Evolutionary conservation across 2,113 vertebrate species (phyloP).

Genomic region (Bambusicola thoracicus): DNA sequence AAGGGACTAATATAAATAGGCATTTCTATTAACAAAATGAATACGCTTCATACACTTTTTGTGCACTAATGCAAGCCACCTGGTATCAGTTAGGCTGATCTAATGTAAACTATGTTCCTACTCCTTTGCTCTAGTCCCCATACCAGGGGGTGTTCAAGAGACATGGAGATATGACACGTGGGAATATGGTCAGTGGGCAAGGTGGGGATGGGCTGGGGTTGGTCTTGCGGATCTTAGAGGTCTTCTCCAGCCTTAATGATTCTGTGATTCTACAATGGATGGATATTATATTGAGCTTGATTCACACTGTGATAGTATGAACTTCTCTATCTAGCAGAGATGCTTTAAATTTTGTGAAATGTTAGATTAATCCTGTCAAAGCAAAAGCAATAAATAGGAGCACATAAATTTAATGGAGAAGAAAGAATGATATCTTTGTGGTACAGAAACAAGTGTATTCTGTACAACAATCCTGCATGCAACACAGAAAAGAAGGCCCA

Average conservation of each 20-base stretch:
- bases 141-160: too few relatives aligned
- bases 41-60: constrained; percentile 59
- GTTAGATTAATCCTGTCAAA: constrained; percentile 25
- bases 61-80: constrained; percentile 72
- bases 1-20: constrained; percentile 71
- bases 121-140: not conserved
- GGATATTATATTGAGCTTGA: not conserved
- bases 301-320: not conserved
- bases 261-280: too few relatives aligned
- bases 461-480: not conserved
- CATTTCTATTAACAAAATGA: constrained; percentile 78
- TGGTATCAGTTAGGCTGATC: constrained; percentile 52
- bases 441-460: not conserved
- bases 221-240: too few relatives aligned
- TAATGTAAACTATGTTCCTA: constrained; percentile 14
- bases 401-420: not conserved
- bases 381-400: constrained; percentile 2
- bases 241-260: too few relatives aligned
- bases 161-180: too few relatives aligned
- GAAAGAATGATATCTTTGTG: constrained; percentile 14
- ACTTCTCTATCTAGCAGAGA: not conserved
- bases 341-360: constrained; percentile 45
- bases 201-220: too few relatives aligned
- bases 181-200: too few relatives aligned
- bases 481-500: not conserved